These are phyloP conservation scores for Panurus biarmicus DNA, from an alignment of 2,113 vertebrate species.

Conservation along the genomic window DNA sequence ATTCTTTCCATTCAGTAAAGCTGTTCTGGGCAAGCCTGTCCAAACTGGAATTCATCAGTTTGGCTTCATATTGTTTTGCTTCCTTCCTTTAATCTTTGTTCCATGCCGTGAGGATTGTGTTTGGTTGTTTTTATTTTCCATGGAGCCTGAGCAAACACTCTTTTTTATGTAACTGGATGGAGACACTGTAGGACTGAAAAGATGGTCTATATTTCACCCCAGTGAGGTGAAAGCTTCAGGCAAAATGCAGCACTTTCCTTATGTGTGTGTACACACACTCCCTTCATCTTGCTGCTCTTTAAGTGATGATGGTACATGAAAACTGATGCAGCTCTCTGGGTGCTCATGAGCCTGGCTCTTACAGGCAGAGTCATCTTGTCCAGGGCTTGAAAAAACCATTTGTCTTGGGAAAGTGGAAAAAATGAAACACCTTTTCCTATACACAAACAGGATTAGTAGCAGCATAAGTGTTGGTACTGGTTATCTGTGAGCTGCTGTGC, in stretches of 20 bases:
- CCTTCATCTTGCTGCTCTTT: not conserved
- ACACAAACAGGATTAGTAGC: not conserved
- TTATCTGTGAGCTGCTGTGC: not conserved
- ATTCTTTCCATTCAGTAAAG: conserved; percentile 31
- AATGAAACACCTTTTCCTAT: not conserved
- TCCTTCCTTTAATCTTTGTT: conserved; percentile 57
- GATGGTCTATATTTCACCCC: not conserved
- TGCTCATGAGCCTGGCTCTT: not conserved
- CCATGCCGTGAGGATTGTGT: not conserved
- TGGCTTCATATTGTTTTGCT: conserved; percentile 18
- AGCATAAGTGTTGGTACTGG: not conserved
- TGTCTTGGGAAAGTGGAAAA: not conserved
- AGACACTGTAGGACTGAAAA: not conserved
- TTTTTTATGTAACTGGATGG: not conserved
- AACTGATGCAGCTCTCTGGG: not conserved
- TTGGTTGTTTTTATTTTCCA: conserved; percentile 24
- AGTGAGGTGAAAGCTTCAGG: not conserved
- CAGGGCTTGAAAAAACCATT: not conserved
- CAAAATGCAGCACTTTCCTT: not conserved
- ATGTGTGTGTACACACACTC: rapidly evolving
- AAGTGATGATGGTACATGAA: not conserved
- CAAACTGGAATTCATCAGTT: not conserved
- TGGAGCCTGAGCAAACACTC: not conserved
- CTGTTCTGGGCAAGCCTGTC: not conserved
- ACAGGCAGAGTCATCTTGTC: not conserved